phyloP scores from a whole-genome alignment of 2,888 invertebrate species.

The Creontiades dilutus region DNA sequence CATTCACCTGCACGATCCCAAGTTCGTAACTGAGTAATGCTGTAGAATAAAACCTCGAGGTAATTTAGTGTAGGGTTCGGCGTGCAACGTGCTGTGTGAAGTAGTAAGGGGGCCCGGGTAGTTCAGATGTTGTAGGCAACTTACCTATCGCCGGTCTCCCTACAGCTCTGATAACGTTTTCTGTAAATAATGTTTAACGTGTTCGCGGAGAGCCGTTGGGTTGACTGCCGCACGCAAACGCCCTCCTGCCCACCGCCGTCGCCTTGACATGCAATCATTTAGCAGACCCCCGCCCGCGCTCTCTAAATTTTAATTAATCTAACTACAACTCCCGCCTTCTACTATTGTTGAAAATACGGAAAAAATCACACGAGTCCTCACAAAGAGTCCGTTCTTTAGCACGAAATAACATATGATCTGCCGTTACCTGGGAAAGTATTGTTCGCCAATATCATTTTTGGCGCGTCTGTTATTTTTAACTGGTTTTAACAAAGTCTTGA shows the following conservation, averaged over 20 bases:
- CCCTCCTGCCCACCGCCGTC: background rate
- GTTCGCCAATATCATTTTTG: too few relatives aligned
- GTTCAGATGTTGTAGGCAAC: slow-evolving; percentile 51
- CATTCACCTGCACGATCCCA: too few relatives aligned
- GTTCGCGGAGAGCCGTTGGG: background rate
- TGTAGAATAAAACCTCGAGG: background rate
- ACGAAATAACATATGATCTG: too few relatives aligned
- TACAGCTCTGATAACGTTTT: slow-evolving; percentile 53
- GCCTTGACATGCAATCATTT: slow-evolving; percentile 51
- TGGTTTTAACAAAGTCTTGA: too few relatives aligned
- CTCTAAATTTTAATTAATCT: slow-evolving; percentile 44
- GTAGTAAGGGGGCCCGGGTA: background rate
- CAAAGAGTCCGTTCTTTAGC: too few relatives aligned
- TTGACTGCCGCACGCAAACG: slow-evolving; percentile 48
- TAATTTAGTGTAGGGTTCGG: background rate
- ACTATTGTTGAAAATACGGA: background rate
- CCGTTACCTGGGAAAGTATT: too few relatives aligned
- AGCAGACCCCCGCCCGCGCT: background rate
- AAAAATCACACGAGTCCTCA: background rate
- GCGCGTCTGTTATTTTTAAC: too few relatives aligned
- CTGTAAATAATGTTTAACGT: slow-evolving; percentile 63
- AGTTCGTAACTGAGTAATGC: background rate
- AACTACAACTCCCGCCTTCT: background rate
- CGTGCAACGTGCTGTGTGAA: background rate
- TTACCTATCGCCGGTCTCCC: slow-evolving; percentile 49